Conservation (phyloP, 2,113 vertebrate genomes). For the Pheucticus melanocephalus region DNA sequence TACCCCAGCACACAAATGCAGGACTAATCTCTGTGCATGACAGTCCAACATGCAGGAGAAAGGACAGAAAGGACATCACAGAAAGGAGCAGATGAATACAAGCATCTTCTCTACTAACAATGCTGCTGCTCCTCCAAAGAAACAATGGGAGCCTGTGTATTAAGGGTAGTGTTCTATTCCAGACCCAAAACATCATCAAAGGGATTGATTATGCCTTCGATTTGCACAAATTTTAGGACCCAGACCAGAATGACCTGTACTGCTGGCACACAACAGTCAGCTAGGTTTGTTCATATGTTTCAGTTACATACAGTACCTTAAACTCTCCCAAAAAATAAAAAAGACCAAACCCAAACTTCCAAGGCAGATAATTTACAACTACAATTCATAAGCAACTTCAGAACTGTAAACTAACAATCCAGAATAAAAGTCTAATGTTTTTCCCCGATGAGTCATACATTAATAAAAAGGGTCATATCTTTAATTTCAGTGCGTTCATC, state of each 20-base stretch:
- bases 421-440: constrained; percentile 28
- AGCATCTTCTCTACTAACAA: background rate
- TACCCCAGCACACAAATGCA: background rate
- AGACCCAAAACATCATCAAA: background rate
- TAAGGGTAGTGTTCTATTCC: background rate
- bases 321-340: background rate
- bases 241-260: background rate
- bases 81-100: background rate
- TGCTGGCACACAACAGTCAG: background rate
- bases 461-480: constrained; percentile 46
- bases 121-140: background rate
- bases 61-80: background rate
- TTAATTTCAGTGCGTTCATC: constrained; percentile 39
- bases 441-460: background rate
- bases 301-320: background rate
- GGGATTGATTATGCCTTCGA: background rate
- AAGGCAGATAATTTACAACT: background rate
- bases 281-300: background rate
- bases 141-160: background rate
- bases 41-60: background rate
- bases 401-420: constrained; percentile 34
- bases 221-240: background rate
- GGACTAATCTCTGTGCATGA: background rate
- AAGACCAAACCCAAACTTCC: background rate
- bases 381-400: background rate